Base-by-base conservation (phyloP, 1,140 invertebrate species). In the Phymorhynchus buccinoides region DNA sequence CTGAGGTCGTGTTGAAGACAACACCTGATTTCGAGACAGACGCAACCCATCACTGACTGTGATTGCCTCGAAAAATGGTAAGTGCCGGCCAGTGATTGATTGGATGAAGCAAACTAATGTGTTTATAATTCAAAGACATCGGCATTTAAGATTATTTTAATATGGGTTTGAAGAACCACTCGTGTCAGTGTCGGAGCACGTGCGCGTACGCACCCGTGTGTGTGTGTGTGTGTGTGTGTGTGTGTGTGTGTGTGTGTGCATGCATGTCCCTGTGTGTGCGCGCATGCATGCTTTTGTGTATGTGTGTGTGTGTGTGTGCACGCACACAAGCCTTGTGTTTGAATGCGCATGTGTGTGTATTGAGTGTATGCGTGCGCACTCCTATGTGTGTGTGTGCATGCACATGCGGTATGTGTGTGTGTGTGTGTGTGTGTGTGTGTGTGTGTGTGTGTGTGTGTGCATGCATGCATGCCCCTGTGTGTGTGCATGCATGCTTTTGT, bases 391-490 rank as follows among this genome's bases (percentile, higher is more conserved):
- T 52, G 48, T 1, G 68, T 4, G 30, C 6, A 18, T 35, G 68
- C 6, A 7, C 0, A 18, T 35, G 30, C 30, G 68, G 68, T 35
- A 32, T 71, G n/a, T 35, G 68, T 14, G 68, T 35, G 30, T 37
- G 66, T 32, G 66, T 35, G 16, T 71, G 30, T 71, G 16, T 71
- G 66, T 9, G 30, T 37, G 66, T 71, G 66, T 32, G 66, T 71
- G 66, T 18, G 66, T 71, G 66, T 35, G 66, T 71, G 66, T 71
- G 66, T 71, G 66, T 71, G 66, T 71, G 66, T 71, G 66, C 35
- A 32, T 71, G 66, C 35, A 32, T 71, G 66, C 35, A 32, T 71
- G 66, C 35, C n/a, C 35, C 4, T 71, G 66, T 71, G 66, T 71
- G 66, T 71, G 66, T 71, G 66, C 16, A 32, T 71, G 66, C 35